Evolutionary conservation across 2,888 invertebrate species (phyloP), one percentile per base, ranked within the genome.

Genomic region (Nymphalis c-album): DNA sequence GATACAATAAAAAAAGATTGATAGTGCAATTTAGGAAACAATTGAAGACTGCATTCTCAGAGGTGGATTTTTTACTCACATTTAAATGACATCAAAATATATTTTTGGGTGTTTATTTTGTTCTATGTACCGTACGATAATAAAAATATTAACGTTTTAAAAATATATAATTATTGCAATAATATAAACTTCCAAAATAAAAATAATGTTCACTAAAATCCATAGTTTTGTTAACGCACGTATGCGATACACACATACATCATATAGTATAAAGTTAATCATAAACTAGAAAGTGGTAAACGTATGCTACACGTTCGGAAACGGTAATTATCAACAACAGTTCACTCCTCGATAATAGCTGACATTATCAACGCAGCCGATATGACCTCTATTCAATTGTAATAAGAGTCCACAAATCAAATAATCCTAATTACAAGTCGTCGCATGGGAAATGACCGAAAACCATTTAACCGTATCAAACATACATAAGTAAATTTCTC

Each of bases 381-480:
- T 73, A 66, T 72, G 66, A 74, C 74, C 80, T 74, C 74, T 80
- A 77, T 68, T 0, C 0, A 17, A 0, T 31, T 10, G 68, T 13
- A 47, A 74, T 83, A 85, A 76, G 75, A 72, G 65, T 63, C 66
- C 55, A 66, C 61, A 65, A 69, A 63, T 59, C 70, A 73, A 73
- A 69, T 70, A 47, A 63, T 70, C 71, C 79, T 87, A 87, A 89
- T 87, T 87, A 85, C 76, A 77, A 80, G 84, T 84, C 80, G 83
- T 83, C 86, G 76, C 85, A 71, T 76, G 88, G 87, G 90, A 88
- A 88, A 84, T 84, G 82, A 79, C 87, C 84, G 80, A 86, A 87
- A 86, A 88, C 86, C 88, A 86, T 91, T 92, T 91, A 88, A 81
- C 77, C 81, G 73, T 75, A 89, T 90, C 83, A 90, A 91, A 86